phyloP scores from a whole-genome alignment of 2,888 invertebrate genomes.

The Scotopteryx bipunctaria region DNA sequence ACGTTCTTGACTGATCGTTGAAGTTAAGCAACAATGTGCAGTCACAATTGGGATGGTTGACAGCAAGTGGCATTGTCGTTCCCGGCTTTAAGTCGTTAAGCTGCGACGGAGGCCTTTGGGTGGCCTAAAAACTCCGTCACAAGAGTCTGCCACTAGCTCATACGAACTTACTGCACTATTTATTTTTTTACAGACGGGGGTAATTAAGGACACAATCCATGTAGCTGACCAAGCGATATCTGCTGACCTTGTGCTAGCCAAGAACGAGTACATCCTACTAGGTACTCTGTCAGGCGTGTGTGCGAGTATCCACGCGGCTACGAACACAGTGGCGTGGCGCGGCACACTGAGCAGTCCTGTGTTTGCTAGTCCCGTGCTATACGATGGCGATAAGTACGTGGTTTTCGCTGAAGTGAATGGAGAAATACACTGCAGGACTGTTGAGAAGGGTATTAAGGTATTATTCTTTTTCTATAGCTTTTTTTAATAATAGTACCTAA shows the following conservation, averaged over 20 bases:
- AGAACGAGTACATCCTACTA: constrained; percentile 65
- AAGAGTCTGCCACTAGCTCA: too few relatives aligned
- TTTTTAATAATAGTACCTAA: too few relatives aligned
- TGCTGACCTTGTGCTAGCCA: constrained; percentile 70
- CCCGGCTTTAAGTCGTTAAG: too few relatives aligned
- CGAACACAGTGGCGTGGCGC: constrained; percentile 84
- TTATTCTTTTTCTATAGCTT: too few relatives aligned
- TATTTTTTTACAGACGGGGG: constrained; percentile 74
- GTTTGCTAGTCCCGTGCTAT: constrained; percentile 85
- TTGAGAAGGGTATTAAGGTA: constrained; percentile 78
- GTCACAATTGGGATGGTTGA: too few relatives aligned
- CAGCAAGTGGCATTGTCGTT: too few relatives aligned
- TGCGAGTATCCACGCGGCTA: constrained; percentile 74
- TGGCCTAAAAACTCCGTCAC: too few relatives aligned
- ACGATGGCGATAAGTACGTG: constrained; percentile 79
- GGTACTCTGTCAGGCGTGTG: constrained; percentile 85
- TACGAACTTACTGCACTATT: too few relatives aligned
- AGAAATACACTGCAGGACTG: constrained; percentile 78
- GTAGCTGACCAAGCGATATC: constrained; percentile 75
- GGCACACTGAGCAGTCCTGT: constrained; percentile 83
- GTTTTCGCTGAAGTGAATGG: constrained; percentile 84
- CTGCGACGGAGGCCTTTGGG: too few relatives aligned
- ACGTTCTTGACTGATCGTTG: too few relatives aligned
- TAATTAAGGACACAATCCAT: constrained; percentile 56
- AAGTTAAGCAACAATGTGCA: too few relatives aligned